Evolutionary conservation across 1,140 invertebrate genomes (phyloP).

Genomic region (Leucophenga varia): DNA sequence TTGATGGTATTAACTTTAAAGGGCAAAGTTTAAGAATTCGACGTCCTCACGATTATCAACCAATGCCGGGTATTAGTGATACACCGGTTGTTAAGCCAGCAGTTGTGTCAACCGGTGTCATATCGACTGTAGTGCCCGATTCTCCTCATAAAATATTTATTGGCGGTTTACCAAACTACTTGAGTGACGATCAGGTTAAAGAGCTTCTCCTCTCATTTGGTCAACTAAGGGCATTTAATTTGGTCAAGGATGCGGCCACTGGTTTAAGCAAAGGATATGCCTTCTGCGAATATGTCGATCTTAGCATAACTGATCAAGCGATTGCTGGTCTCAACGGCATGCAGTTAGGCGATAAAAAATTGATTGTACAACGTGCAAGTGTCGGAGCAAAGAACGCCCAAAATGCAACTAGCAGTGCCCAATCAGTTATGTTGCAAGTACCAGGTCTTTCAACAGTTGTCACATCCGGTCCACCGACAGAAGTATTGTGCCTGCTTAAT

Average conservation of each 20-base stretch:
- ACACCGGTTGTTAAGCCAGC: conserved; percentile 81
- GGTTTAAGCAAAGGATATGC: conserved; percentile 98
- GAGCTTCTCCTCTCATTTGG: conserved; percentile 97
- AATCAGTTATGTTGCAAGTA: conserved; percentile 73
- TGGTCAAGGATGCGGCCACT: conserved; percentile 97
- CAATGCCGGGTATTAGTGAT: conserved; percentile 95
- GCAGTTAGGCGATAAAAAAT: conserved; percentile 98
- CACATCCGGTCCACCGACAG: conserved; percentile 89
- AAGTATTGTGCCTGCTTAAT: conserved; percentile 96
- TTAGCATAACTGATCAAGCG: conserved; percentile 95
- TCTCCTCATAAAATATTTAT: conserved; percentile 99
- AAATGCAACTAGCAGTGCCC: conserved; percentile 70
- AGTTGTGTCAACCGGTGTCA: conserved; percentile 71
- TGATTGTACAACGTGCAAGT: conserved; percentile 96
- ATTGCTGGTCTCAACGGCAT: conserved; percentile 99
- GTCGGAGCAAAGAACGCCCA: conserved; percentile 92
- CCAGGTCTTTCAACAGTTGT: conserved; percentile 86
- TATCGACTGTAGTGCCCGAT: conserved; percentile 89
- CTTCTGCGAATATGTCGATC: conserved; percentile 98
- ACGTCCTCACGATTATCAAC: conserved; percentile 98
- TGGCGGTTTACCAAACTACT: conserved; percentile 97
- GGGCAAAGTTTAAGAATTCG: conserved; percentile 99
- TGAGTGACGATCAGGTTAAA: conserved; percentile 99
- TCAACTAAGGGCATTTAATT: conserved; percentile 95
- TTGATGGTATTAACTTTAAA: conserved; percentile 99